Base-by-base conservation (phyloP, 2,797 vertebrate genomes). In the Nyctibius grandis region DNA sequence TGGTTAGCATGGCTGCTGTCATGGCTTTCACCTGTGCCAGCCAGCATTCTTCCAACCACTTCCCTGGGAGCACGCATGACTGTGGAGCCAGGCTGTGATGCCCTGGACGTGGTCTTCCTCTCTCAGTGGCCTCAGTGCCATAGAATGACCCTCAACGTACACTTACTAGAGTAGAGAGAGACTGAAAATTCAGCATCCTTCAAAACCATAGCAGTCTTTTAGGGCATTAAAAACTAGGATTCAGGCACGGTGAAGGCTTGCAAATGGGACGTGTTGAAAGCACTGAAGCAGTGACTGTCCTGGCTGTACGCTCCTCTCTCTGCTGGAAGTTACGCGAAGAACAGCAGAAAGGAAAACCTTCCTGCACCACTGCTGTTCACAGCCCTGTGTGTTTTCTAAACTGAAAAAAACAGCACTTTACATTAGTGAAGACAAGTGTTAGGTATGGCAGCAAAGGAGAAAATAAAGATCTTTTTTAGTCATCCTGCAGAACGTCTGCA, bases 231-330 rank as follows among this genome's bases (percentile, higher is more conserved):
- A 70, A 81, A 33, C 4, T 2, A 48, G 15, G 31, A 51, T 17
- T 51, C 40, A 31, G 45, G 40, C 42, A 48, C 2, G 15, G 54
- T 22, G 31, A 64, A 56, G 15, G 34, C 16, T 25, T 73, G 64
- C 13, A 64, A 51, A 83, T 2, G 19, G 42, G 29, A 53, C 2
- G 0, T 18, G 63, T 21, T 51, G 48, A 79, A 96, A 72, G 6
- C 0, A 8, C 44, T 64, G 50, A 73, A 65, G 63, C 3, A 1
- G 22, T 12, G 31, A 53, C 40, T 0, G 0, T 70, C 44, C 19
- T 3, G 1, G 19, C 31, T 64, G 5, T 11, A 40, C 1, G 2
- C 9, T 44, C n/a, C 34, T 65, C 36, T 78, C 8, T 13, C 5
- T 19, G n/a, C 31, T 72, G 28, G n/a, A 89, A 60, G 31, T n/a